Evolutionary conservation across 2,797 vertebrate species (phyloP).

Genomic region (Stomatorhinus walkeri): DNA sequence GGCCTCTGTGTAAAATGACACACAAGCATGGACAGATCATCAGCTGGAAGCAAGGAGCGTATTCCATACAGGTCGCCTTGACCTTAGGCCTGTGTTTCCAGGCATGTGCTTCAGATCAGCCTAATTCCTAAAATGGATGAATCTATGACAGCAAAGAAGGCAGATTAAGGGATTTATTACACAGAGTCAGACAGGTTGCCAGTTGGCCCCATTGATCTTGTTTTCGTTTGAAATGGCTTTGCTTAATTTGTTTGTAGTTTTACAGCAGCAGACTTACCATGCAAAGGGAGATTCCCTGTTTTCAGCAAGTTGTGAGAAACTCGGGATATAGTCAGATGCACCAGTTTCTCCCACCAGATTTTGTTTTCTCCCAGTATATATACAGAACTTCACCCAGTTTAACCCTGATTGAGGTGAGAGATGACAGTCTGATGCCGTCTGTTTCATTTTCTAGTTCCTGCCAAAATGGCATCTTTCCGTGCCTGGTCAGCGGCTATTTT

Average conservation of each 20-base stretch:
- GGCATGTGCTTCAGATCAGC: not conserved
- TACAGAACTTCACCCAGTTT: not conserved
- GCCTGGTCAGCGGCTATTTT: not conserved
- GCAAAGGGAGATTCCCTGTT: not conserved
- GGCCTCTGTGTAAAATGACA: not conserved
- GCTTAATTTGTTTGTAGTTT: not conserved
- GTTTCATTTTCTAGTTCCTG: not conserved
- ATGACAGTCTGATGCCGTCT: not conserved
- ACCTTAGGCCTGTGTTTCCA: not conserved
- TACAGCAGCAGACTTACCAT: not conserved
- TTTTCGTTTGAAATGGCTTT: not conserved
- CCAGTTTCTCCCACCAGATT: not conserved
- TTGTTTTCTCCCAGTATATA: not conserved
- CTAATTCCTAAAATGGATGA: not conserved
- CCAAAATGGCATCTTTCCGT: not conserved
- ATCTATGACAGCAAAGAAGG: not conserved
- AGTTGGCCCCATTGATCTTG: not conserved
- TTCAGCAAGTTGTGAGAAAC: not conserved
- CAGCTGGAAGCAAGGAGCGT: not conserved
- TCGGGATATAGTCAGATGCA: not conserved
- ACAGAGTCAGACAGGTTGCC: not conserved
- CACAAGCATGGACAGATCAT: not conserved
- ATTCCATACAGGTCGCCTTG: not conserved
- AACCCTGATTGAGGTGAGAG: not conserved
- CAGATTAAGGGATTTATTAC: not conserved